phyloP scores from a whole-genome alignment of 2,888 invertebrate genomes.

The Drosophila koepferae region DNA sequence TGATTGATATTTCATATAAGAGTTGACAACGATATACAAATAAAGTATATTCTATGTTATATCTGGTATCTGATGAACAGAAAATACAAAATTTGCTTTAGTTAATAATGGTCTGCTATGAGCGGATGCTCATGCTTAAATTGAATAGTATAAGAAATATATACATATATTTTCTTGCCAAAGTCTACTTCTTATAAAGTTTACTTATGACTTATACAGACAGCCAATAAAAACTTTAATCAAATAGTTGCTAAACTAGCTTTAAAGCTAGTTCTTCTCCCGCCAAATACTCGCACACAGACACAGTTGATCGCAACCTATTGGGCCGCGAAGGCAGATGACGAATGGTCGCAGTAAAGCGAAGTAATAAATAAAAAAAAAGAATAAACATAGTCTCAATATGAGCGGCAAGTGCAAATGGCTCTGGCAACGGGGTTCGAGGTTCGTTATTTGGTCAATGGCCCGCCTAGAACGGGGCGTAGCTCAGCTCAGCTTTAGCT shows the following conservation, averaged over 20 bases:
- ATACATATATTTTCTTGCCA: neutral
- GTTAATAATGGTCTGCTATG: neutral
- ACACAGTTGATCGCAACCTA: constrained; percentile 17
- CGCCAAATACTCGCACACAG: neutral
- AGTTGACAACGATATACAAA: neutral
- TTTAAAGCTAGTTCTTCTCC: constrained; percentile 1
- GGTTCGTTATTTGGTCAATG: constrained; percentile 79
- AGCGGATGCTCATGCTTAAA: too few species aligned
- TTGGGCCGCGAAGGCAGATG: constrained; percentile 29
- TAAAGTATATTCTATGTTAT: neutral
- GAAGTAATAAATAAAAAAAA: constrained; percentile 22
- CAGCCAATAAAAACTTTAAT: neutral
- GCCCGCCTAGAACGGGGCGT: constrained; percentile 59
- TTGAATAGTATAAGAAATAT: too few species aligned
- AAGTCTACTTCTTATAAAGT: neutral
- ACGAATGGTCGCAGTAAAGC: constrained; percentile 26
- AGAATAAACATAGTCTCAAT: constrained; percentile 15
- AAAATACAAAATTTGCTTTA: too few species aligned
- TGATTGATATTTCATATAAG: constrained; percentile 22
- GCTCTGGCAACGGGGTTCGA: constrained; percentile 39
- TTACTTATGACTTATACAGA: neutral
- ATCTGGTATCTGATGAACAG: too few species aligned
- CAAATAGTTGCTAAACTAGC: constrained; percentile 4
- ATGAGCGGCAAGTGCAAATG: constrained; percentile 52
- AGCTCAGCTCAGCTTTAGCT: constrained; percentile 21